phyloP scores from a whole-genome alignment of 2,797 vertebrate species.

The Taeniopygia guttata region DNA sequence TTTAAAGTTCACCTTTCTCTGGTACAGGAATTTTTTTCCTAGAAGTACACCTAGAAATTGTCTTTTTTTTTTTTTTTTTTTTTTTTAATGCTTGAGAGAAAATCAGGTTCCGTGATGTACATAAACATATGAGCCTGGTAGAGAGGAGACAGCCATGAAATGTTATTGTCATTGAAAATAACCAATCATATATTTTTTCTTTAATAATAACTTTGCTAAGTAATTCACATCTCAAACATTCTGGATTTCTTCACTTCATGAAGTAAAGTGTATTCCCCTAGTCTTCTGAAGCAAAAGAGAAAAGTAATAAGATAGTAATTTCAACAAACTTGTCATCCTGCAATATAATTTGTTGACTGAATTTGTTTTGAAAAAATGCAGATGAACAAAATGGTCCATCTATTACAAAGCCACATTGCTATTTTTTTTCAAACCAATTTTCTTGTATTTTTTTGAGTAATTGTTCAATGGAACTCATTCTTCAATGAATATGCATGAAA shows the following conservation, averaged over 20 bases:
- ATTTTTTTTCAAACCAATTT: not conserved
- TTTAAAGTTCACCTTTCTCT: not conserved
- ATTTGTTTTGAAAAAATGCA: slow-evolving; percentile 24
- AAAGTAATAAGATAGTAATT: not conserved
- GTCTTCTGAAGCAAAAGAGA: not conserved
- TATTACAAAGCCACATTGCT: not conserved
- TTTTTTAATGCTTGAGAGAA: not conserved
- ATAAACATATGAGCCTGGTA: not conserved
- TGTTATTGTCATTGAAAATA: not conserved
- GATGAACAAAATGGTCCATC: not conserved
- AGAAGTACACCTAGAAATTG: not conserved
- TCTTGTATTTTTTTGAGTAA: not conserved
- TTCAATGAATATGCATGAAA: not conserved
- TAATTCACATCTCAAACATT: not conserved
- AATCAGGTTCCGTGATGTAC: not conserved
- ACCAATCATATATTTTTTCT: not conserved
- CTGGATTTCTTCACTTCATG: slow-evolving; percentile 4
- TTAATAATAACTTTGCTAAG: not conserved
- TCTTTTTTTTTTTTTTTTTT: not conserved
- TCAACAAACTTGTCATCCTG: not conserved
- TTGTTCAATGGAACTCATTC: not conserved
- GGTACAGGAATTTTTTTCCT: not conserved
- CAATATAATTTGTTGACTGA: not conserved
- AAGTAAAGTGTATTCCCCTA: not conserved
- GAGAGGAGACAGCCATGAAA: not conserved